A percentile compares a stretch with the other conserved stretches of the same genome.
These are phyloP conservation scores for Capromys pilorides DNA, from an alignment of 2,797 vertebrate genomes.

Conservation along the genomic window DNA sequence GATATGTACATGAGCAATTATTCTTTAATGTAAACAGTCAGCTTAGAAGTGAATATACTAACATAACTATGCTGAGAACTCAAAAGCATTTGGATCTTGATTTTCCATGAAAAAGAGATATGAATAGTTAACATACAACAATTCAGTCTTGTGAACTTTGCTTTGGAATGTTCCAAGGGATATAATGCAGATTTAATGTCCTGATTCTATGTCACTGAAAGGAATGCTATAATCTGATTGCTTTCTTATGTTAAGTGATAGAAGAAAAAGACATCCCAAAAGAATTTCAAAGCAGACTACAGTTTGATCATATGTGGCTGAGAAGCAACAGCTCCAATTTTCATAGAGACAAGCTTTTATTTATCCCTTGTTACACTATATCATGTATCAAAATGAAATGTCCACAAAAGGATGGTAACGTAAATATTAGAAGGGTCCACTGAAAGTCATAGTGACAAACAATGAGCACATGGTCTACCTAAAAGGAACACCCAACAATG, in stretches of 20 bases:
- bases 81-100: neutral
- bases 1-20: neutral
- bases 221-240: neutral
- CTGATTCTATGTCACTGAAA: conserved; percentile 29
- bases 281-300: conserved; percentile 7
- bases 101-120: neutral
- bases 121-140: neutral
- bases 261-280: neutral
- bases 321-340: neutral
- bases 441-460: neutral
- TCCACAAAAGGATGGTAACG: neutral
- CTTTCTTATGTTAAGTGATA: neutral
- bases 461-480: neutral
- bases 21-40: conserved; percentile 20
- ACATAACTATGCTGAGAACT: neutral
- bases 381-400: neutral
- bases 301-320: neutral
- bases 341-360: neutral
- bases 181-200: neutral
- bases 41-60: conserved; percentile 7
- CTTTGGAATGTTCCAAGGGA: conserved; percentile 5
- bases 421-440: neutral
- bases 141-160: neutral
- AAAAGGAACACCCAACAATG: neutral
- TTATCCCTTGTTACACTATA: neutral